phyloP scores from a whole-genome alignment of 2,113 vertebrate genomes.

The Carettochelys insculpta region DNA sequence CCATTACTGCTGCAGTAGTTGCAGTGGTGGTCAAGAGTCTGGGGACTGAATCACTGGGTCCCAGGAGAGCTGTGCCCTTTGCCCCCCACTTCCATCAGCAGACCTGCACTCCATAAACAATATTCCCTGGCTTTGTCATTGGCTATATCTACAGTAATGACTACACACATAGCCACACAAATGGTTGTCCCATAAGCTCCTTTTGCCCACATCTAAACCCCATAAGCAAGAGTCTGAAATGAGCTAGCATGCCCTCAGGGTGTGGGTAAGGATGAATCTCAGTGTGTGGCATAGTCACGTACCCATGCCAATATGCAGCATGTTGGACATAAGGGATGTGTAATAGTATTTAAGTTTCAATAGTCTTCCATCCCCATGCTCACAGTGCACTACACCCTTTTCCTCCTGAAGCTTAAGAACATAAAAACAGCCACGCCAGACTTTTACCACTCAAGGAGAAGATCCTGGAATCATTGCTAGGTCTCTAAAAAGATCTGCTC shows the following conservation, averaged over 20 bases:
- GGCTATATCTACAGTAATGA: not conserved
- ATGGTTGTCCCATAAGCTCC: not conserved
- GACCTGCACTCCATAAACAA: not conserved
- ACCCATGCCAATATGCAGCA: not conserved
- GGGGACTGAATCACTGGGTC: too few relatives aligned
- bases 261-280: not conserved
- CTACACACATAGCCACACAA: not conserved
- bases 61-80: too few relatives aligned
- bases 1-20: too few relatives aligned
- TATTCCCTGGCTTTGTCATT: not conserved
- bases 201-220: not conserved
- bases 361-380: not conserved
- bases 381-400: not conserved
- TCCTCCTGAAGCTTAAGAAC: not conserved
- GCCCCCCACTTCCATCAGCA: too few relatives aligned
- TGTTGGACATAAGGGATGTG: not conserved
- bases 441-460: too few relatives aligned
- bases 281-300: not conserved
- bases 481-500: too few relatives aligned
- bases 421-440: not conserved
- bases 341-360: not conserved
- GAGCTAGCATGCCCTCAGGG: not conserved
- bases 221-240: not conserved
- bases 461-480: too few relatives aligned
- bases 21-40: too few relatives aligned